Base-by-base conservation (phyloP, 1,140 invertebrate species). In the Vanessa tameamea region DNA sequence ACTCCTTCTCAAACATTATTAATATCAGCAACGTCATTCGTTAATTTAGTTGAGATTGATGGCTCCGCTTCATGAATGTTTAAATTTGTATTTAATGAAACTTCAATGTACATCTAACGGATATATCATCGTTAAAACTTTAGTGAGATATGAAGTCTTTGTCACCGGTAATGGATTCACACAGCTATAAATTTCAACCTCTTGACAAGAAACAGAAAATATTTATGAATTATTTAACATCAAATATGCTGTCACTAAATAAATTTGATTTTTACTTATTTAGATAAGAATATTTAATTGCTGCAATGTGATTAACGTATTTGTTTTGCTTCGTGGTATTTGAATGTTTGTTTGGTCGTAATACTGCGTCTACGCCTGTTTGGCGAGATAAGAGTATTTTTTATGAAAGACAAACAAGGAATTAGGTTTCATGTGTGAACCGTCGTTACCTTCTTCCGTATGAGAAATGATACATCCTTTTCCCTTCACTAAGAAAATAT, bases 251-350 rank as follows among this genome's bases (percentile, higher is more conserved):
- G 87, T 90, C 87, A 87, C 82, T 84, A 82, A 81, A 80, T 81
- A 89, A 87, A 90, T 87, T 88, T 86, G 77, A 78, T 82, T 78
- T 84, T 79, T 82, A 87, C 69, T 86, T 86, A 85, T 89, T 90
- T 84, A 88, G 86, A 88, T 88, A 88, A 86, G 79, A 81, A 77
- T 86, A 83, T 91, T 89, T 88, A 91, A 89, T 88, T 86, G 82
- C 74, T 78, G 79, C 78, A 79, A 88, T 75, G 78, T 78, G 81
- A 88, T 88, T 87, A 86, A 81, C 66, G 77, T 84, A 84, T 90
- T 86, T 87, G 82, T 75, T 82, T 72, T 74, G 72, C 75, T 78
- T 76, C 72, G 78, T 82, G 80, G 78, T 78, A 82, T 87, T 86
- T 78, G 80, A 75, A 71, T 83, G 76, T 85, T 86, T 86, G 77